These are phyloP conservation scores for Neopelma chrysocephalum DNA, from an alignment of 2,797 vertebrate genomes.

Conservation along the genomic window DNA sequence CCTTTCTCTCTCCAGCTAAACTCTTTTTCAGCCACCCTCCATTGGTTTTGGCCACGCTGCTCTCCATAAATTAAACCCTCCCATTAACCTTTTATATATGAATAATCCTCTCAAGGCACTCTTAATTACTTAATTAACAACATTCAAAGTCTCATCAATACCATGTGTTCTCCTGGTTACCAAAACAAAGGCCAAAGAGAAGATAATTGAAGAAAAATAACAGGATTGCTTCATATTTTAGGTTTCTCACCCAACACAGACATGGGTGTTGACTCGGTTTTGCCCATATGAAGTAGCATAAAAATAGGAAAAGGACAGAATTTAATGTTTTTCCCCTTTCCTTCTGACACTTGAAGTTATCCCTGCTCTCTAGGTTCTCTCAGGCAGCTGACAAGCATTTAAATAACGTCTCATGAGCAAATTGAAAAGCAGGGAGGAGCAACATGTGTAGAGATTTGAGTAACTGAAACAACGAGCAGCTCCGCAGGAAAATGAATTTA, in stretches of 20 bases:
- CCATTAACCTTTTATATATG: neutral
- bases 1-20: neutral
- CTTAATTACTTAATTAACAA: neutral
- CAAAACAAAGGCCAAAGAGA: neutral
- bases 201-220: neutral
- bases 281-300: neutral
- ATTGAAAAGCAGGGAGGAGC: slow-evolving; percentile 2
- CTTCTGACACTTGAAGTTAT: neutral
- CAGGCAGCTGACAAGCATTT: slow-evolving; percentile 14
- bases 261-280: neutral
- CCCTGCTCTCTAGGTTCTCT: neutral
- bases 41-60: fast-evolving
- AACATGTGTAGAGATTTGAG: slow-evolving; percentile 11
- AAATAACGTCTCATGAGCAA: neutral
- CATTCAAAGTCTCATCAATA: neutral
- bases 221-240: neutral
- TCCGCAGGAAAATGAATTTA: slow-evolving; percentile 42
- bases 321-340: neutral
- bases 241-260: neutral
- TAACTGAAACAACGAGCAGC: slow-evolving; percentile 36
- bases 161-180: neutral
- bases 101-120: neutral
- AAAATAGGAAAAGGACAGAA: neutral
- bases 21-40: neutral
- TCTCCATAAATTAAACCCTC: neutral